Evolutionary conservation across 2,113 vertebrate species (phyloP), one percentile per base, ranked within the genome.

Genomic region (Brevimyrus niger): DNA sequence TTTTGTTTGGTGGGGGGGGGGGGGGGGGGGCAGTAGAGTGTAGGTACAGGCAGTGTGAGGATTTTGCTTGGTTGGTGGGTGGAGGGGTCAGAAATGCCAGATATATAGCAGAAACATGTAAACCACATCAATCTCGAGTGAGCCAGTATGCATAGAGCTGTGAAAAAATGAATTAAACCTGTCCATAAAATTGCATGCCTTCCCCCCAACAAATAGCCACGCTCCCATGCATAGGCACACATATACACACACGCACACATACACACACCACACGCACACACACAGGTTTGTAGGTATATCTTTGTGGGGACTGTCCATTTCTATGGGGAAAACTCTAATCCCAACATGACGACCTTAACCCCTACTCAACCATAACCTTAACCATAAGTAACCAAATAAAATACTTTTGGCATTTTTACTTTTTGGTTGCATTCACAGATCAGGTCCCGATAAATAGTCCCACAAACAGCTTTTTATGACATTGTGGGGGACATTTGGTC

Each of bases 101-200:
- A 55, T 85, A 86, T 51, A 88, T 48, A 89, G 88, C 47, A 90
- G 88, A 83, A 91, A 90, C 89, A 88, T 90, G 88, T 90, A 90
- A 90, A 91, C 48, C 87, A 87, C 89, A 92, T 93, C 87, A 86
- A 91, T 92, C 89, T 92, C 89, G 88, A 91, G 90, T 89, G 89
- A 91, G 88, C 87, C 85, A 27, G 88, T 88, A 73, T 17, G 87
- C 90, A 90, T 91, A 88, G 69, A 90, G 92, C 91, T 89, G 89
- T 91, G 53, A 87, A 90, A 92, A 90, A 58, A 55, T 17, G 80
- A 92, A 90, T 89, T 3, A 50, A 92, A 83, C 88, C 89, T 89
- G 50, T 76, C 76, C 88, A 88, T 89, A 91, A 89, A 89, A 91
- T 89, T 87, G 65, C 44, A 88, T 47, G 17, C 86, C 69, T 83